Evolutionary conservation across 2,888 invertebrate genomes (phyloP).

Genomic region (Rotaria macrura): DNA sequence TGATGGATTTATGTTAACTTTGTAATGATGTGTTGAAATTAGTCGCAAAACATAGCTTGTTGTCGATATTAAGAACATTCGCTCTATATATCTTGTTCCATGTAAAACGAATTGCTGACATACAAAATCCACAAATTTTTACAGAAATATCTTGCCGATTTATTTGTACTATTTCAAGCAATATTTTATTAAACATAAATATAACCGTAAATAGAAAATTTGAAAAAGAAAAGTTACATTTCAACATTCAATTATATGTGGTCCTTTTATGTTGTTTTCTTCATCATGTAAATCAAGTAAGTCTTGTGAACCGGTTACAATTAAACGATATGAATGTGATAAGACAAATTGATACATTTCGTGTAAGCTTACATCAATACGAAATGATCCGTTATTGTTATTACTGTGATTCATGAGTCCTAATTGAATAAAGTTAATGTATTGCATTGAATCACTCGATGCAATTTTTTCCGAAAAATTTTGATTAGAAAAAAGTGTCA

Average conservation of each 20-base stretch:
- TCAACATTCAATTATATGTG: not conserved
- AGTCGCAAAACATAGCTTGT: no score
- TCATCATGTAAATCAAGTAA: not conserved
- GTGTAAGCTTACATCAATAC: not conserved
- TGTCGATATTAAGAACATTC: no score
- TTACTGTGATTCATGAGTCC: not conserved
- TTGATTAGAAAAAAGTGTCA: not conserved
- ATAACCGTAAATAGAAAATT: not conserved
- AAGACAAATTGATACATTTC: not conserved
- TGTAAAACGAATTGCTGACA: no score
- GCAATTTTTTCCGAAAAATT: not conserved
- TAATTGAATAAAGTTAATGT: conserved; percentile 15
- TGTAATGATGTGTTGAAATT: no score
- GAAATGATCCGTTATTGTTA: not conserved
- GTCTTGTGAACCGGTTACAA: not conserved
- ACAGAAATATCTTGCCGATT: no score
- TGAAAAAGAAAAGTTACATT: not conserved
- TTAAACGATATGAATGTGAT: not conserved
- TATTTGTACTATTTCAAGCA: no score
- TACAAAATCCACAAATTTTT: no score
- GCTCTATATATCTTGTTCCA: no score
- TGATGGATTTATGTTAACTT: no score
- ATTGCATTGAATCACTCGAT: not conserved
- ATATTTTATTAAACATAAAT: not conserved
- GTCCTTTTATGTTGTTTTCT: not conserved